A percentile compares a stretch with the other conserved stretches of the same genome.
Conservation (phyloP, 92 coral and sea anemone species). For the Micromussa lordhowensis region DNA sequence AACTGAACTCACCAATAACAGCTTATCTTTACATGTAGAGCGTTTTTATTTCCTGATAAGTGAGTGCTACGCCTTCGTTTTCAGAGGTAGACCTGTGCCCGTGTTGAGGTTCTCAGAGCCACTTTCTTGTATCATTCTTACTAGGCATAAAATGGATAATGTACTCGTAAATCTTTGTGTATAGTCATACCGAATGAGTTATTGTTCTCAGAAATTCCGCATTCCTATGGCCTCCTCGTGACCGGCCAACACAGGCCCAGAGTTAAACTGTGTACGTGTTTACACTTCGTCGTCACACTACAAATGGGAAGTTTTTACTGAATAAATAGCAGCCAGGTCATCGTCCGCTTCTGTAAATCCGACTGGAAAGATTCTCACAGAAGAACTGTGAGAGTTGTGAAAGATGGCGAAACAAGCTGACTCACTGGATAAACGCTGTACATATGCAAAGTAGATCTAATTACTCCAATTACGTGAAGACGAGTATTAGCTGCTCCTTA, state of each 20-base stretch:
- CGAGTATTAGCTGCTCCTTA: constrained; percentile 21
- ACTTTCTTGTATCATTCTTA: constrained; percentile 15
- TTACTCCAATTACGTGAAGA: constrained; percentile 34
- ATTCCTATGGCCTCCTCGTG: constrained; percentile 30
- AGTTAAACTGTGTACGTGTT: constrained; percentile 15
- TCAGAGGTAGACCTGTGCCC: not conserved
- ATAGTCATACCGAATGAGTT: not conserved
- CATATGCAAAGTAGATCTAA: constrained; percentile 21
- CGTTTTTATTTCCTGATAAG: not conserved
- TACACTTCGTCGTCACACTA: not conserved
- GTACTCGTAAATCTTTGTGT: constrained; percentile 16
- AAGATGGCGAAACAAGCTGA: constrained; percentile 14
- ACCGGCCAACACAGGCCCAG: constrained; percentile 8
- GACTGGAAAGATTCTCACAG: not conserved
- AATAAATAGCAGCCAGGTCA: too few species aligned
- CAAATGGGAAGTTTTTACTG: not conserved
- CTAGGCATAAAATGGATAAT: constrained; percentile 19
- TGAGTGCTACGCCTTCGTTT: not conserved
- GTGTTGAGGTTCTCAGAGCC: not conserved
- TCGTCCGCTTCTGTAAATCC: not conserved
- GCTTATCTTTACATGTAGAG: not conserved
- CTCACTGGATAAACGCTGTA: not conserved
- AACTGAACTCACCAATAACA: constrained; percentile 32
- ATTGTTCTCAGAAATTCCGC: constrained; percentile 58
- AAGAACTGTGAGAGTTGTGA: not conserved